Evolutionary conservation across 2,888 invertebrate genomes (phyloP).

Genomic region (Phytoseiulus persimilis): DNA sequence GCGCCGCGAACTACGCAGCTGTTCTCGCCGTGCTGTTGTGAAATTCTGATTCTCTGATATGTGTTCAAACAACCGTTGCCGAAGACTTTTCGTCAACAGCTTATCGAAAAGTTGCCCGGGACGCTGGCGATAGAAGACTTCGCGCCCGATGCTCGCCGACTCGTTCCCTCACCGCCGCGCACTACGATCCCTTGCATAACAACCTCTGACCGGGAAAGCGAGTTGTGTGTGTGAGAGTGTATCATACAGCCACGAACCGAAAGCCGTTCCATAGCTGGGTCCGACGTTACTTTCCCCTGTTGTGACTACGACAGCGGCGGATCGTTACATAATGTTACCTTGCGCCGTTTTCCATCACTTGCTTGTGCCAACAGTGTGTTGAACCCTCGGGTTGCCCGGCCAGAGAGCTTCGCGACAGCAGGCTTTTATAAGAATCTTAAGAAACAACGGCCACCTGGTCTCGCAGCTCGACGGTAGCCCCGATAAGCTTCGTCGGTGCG

Average conservation of each 20-base stretch:
- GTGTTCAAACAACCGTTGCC: not conserved
- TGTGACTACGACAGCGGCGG: not conserved
- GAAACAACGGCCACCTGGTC: not conserved
- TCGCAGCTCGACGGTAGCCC: not conserved
- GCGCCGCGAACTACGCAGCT: not conserved
- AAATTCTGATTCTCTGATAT: slow-evolving; percentile 5
- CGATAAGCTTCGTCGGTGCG: not conserved
- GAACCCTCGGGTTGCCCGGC: not conserved
- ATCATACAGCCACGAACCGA: not conserved
- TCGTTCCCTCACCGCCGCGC: not conserved
- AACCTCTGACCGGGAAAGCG: not conserved
- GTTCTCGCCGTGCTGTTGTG: not conserved
- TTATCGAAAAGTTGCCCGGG: not conserved
- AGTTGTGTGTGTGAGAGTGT: not conserved
- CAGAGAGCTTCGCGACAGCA: not conserved
- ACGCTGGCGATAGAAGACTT: not conserved
- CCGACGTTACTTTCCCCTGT: not conserved
- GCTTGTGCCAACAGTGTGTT: not conserved
- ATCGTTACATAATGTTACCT: not conserved
- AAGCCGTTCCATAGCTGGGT: not conserved
- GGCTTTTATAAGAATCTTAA: not conserved
- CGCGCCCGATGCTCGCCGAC: not conserved
- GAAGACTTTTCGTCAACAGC: not conserved
- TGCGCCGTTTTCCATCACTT: not conserved
- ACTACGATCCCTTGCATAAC: not conserved